These are phyloP conservation scores for Drosophila mimica DNA, from an alignment of 2,888 invertebrate species.

Conservation along the genomic window DNA sequence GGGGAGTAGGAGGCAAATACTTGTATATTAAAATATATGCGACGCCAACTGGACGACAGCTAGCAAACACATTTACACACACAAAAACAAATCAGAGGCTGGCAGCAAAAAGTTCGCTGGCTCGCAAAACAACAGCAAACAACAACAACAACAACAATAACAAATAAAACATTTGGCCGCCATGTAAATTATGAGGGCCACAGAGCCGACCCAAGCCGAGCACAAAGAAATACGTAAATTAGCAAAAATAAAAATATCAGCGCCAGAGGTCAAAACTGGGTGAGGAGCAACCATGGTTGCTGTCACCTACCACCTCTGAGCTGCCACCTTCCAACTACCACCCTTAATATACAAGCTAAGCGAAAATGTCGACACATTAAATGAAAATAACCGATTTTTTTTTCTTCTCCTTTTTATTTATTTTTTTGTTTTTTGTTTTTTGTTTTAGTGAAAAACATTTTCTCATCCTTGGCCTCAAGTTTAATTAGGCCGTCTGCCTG, in stretches of 20 bases:
- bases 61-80: constrained; percentile 24
- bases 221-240: constrained; percentile 58
- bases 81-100: constrained; percentile 20
- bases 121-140: constrained; percentile 31
- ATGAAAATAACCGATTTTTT: constrained; percentile 46
- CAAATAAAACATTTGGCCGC: constrained; percentile 68
- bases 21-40: constrained; percentile 73
- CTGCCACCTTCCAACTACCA: not conserved
- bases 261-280: constrained; percentile 49
- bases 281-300: constrained; percentile 8
- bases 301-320: not conserved
- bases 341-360: constrained; percentile 53
- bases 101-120: constrained; percentile 30
- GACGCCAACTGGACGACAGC: constrained; percentile 79
- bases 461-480: constrained; percentile 54
- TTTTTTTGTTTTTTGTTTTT: not conserved
- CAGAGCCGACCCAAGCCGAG: constrained; percentile 21
- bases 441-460: constrained; percentile 7
- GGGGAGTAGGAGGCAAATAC: constrained; percentile 52
- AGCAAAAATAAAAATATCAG: constrained; percentile 59
- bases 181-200: constrained; percentile 69
- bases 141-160: constrained; percentile 33
- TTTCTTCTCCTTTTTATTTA: not conserved
- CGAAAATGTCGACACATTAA: constrained; percentile 74
- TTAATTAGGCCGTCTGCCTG: constrained; percentile 68